These are phyloP conservation scores for Ataeniobius toweri DNA, from an alignment of 2,797 vertebrate species.

Conservation along the genomic window DNA sequence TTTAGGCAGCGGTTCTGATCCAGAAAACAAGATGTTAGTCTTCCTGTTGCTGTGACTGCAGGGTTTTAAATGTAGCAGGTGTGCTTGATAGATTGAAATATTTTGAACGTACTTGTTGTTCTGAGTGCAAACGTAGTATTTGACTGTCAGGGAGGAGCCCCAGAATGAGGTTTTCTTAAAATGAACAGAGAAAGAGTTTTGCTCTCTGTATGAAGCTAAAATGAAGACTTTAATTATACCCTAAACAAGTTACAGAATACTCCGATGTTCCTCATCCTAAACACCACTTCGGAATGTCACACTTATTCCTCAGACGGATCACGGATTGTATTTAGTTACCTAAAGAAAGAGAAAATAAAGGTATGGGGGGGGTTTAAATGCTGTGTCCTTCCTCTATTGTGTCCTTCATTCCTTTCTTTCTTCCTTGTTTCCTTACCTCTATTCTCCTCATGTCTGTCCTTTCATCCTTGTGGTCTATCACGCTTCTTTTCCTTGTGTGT, in stretches of 20 bases:
- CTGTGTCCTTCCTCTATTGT: background rate
- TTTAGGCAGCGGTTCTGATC: background rate
- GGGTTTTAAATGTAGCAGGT: background rate
- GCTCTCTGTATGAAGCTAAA: background rate
- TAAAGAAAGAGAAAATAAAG: too few relatives aligned
- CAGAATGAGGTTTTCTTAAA: background rate
- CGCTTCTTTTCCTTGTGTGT: background rate
- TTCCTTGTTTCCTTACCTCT: background rate
- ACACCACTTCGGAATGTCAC: background rate
- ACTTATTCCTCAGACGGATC: background rate
- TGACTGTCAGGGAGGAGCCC: background rate
- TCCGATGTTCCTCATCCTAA: background rate
- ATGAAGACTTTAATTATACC: background rate
- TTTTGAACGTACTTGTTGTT: constrained; percentile 17
- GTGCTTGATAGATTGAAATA: constrained; percentile 12
- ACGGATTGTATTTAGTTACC: too few relatives aligned
- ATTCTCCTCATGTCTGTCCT: background rate
- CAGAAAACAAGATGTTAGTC: too few relatives aligned
- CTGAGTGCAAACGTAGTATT: background rate
- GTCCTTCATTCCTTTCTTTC: background rate
- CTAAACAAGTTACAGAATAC: background rate
- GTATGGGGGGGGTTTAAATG: background rate
- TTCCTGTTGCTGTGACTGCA: constrained; percentile 39
- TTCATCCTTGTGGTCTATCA: background rate
- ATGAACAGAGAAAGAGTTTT: background rate